Conservation (phyloP, 1,140 invertebrate genomes). For the Aphelenchoides besseyi region DNA sequence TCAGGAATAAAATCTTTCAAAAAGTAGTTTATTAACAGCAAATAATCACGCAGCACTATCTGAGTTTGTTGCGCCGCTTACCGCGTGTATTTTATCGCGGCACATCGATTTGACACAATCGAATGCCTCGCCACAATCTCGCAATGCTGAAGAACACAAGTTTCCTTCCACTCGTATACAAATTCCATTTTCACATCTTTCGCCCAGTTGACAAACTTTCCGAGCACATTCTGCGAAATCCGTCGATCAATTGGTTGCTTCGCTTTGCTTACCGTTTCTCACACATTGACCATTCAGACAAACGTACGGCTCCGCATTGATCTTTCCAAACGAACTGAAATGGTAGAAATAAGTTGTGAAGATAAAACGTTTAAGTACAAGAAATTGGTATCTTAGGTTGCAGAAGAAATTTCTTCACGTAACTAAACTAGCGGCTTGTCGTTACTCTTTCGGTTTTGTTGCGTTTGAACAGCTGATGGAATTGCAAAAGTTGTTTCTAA, state of each 20-base stretch:
- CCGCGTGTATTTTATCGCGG: conserved; percentile 38
- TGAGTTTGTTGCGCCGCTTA: conserved; percentile 6
- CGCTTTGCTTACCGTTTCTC: conserved; percentile 30
- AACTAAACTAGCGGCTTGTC: no score
- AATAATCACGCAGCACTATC: no score
- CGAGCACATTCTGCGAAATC: conserved; percentile 45
- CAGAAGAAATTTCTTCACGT: no score
- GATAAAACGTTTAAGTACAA: conserved; percentile 20
- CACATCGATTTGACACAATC: conserved; percentile 47
- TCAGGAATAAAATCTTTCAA: background rate
- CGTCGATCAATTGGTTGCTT: background rate
- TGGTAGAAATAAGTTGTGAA: no score
- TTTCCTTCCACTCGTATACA: conserved; percentile 54
- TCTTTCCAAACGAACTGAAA: conserved; percentile 49
- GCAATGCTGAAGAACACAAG: conserved; percentile 43
- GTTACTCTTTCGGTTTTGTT: no score
- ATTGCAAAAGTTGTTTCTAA: no score
- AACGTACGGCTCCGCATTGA: conserved; percentile 44
- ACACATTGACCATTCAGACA: conserved; percentile 44
- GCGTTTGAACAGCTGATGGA: no score
- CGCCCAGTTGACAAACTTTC: conserved; percentile 61
- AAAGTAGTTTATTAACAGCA: conserved; percentile 6
- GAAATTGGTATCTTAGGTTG: no score
- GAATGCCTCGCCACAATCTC: conserved; percentile 57
- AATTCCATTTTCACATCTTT: conserved; percentile 54